Percentiles rank a stretch among this genome's conserved stretches.
phyloP scores from a whole-genome alignment of 2,113 vertebrate species.

The Tor tambroides region DNA sequence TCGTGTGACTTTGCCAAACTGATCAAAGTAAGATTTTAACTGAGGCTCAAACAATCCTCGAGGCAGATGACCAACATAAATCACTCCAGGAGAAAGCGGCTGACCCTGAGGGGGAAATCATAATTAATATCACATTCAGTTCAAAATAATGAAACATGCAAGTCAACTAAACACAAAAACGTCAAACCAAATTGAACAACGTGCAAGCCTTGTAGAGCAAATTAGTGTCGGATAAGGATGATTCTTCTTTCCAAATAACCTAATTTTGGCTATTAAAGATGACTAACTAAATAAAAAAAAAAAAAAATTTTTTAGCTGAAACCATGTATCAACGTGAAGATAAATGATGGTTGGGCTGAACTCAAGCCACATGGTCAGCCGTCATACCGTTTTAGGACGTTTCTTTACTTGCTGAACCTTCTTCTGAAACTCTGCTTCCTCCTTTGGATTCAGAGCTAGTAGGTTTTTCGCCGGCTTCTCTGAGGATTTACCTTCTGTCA shows the following conservation, averaged over 20 bases:
- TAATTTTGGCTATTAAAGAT: background rate
- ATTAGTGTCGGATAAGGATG: background rate
- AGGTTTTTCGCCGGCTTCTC: conserved; percentile 55
- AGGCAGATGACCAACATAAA: conserved; percentile 91
- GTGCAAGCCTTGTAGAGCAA: too few species aligned
- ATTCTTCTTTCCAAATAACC: background rate
- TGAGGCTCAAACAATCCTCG: conserved; percentile 82
- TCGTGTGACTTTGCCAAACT: conserved; percentile 86
- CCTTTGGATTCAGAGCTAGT: conserved; percentile 74
- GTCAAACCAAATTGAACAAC: background rate
- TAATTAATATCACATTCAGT: background rate
- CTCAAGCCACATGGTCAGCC: background rate
- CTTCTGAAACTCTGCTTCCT: conserved; percentile 78
- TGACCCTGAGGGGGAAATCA: conserved; percentile 60
- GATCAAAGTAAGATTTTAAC: conserved; percentile 84
- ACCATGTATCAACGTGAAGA: background rate
- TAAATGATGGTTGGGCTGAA: background rate
- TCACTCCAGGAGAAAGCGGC: conserved; percentile 79
- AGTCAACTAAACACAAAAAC: background rate
- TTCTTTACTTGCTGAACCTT: conserved; percentile 75
- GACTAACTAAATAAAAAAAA: background rate
- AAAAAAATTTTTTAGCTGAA: too few species aligned
- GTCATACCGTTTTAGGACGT: conserved; percentile 68
- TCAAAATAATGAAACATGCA: too few species aligned
- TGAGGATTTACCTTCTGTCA: conserved; percentile 65